Evolutionary conservation across 2,113 vertebrate genomes (phyloP), one percentile per base, ranked within the genome.

Genomic region (Abramis brama): DNA sequence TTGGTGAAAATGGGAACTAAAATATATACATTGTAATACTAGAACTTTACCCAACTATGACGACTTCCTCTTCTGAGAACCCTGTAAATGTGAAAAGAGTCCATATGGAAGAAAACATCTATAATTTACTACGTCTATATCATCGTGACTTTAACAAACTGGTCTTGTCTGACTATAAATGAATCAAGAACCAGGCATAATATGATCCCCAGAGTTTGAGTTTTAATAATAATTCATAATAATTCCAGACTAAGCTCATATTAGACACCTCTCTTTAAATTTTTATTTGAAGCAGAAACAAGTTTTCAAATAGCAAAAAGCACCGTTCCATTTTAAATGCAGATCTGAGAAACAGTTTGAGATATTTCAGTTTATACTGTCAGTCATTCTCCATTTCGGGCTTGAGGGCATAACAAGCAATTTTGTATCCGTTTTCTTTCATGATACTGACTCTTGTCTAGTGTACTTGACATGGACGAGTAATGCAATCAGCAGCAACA

Each of bases 401-500:
- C 13, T 25, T 45, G 15, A 81, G n/a, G 39, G 60, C 3, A 66
- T 66, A 81, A 81, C 15, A 3, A 81, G 60, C 36, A 47, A 66
- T 66, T 81, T 39, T 19, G 7, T 45, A 66, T 47, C 39, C 0
- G 25, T 81, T 70, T 82, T 5, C 10, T 55, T 68, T 70, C 11
- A 70, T 55, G 45, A 70, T 82, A 3, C 43, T n/a, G 27, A 70
- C 45, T 52, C 45, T n/a, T 82, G 79, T 82, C 9, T 55, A 23
- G 43, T 23, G 25, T 55, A 10, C 64, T 52, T 82, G 27, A 70
- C 6, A 3, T n/a, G 25, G 27, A 55, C 9, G 1, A 70, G 64
- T 70, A 50, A 82, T 36, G 6, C 64, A 82, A 55, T 70, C 62
- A 82, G 12, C 10, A 45, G 13, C 39, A 81, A 47, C 33, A 81